A percentile compares a stretch with the other conserved stretches of the same genome.
Conservation (phyloP, 1,140 invertebrate genomes). For the Gonatopus flavifemur region DNA sequence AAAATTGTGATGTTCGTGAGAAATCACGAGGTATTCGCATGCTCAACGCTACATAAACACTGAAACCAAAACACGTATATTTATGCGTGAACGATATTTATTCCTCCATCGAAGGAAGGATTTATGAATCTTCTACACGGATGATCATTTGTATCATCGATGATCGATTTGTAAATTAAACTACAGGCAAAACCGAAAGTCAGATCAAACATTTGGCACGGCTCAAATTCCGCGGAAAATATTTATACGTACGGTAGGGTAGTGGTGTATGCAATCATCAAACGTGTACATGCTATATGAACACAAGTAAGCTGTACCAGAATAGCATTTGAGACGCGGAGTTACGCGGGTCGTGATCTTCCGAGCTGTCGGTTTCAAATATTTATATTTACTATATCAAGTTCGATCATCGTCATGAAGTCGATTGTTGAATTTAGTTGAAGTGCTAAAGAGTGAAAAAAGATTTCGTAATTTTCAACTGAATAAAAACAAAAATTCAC, state of each 20-base stretch:
- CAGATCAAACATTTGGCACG: too few relatives aligned
- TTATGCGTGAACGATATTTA: conserved; percentile 5
- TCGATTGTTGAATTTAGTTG: neutral
- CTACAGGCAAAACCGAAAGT: too few relatives aligned
- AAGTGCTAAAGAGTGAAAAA: neutral
- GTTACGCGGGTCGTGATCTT: conserved; percentile 1
- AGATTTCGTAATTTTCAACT: too few relatives aligned
- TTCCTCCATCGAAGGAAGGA: neutral
- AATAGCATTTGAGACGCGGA: too few relatives aligned
- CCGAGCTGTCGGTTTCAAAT: neutral
- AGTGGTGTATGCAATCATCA: too few relatives aligned
- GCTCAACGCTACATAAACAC: too few relatives aligned
- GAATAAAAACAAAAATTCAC: too few relatives aligned
- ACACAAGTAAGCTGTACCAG: too few relatives aligned
- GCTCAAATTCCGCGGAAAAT: too few relatives aligned
- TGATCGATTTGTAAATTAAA: neutral
- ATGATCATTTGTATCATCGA: neutral
- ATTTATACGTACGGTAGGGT: too few relatives aligned
- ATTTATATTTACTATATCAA: neutral
- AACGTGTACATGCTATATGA: too few relatives aligned
- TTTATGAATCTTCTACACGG: neutral
- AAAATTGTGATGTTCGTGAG: neutral
- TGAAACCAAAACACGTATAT: too few relatives aligned
- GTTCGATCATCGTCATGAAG: neutral
- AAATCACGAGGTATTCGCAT: neutral